These are phyloP conservation scores for Furcula furcula DNA, from an alignment of 2,888 invertebrate species.

Conservation along the genomic window DNA sequence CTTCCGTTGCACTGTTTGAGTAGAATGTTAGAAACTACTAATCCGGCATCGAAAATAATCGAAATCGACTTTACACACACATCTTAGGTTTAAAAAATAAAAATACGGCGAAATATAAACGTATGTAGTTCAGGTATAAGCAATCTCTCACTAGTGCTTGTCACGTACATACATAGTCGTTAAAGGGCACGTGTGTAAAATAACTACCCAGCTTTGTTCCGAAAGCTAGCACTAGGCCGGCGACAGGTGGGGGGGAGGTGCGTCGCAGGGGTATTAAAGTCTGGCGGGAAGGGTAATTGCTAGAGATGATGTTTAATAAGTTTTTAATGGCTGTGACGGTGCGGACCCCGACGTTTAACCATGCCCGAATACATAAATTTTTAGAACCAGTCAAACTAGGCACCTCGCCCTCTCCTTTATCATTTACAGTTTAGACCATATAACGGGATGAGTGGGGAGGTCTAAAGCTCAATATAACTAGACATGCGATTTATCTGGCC, in stretches of 20 bases:
- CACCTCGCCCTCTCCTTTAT: conserved; percentile 13
- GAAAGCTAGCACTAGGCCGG: conserved; percentile 4
- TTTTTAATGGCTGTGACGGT: conserved; percentile 83
- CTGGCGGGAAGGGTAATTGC: conserved; percentile 78
- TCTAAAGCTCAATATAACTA: conserved; percentile 25
- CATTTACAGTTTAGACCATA: conserved; percentile 1
- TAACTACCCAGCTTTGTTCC: conserved; percentile 9
- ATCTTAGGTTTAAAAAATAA: too few relatives aligned
- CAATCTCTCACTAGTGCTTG: conserved; percentile 2
- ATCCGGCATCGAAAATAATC: too few relatives aligned
- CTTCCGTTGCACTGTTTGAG: too few relatives aligned
- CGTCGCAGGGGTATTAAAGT: conserved; percentile 25
- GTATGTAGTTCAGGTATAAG: not conserved
- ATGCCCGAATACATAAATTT: conserved; percentile 53
- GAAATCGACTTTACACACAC: too few relatives aligned
- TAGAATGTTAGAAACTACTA: too few relatives aligned
- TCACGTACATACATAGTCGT: not conserved
- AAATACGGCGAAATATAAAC: not conserved
- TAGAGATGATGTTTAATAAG: conserved; percentile 85
- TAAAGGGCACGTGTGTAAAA: conserved; percentile 9
- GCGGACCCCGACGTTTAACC: conserved; percentile 63
- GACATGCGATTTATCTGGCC: conserved; percentile 39
- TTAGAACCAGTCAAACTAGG: conserved; percentile 40
- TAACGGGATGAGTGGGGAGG: conserved; percentile 2
- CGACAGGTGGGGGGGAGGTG: conserved; percentile 23